Percentiles rank a stretch among this genome's conserved stretches.
Evolutionary conservation across 2,113 vertebrate species (phyloP).

Genomic region (Holacanthus passer): DNA sequence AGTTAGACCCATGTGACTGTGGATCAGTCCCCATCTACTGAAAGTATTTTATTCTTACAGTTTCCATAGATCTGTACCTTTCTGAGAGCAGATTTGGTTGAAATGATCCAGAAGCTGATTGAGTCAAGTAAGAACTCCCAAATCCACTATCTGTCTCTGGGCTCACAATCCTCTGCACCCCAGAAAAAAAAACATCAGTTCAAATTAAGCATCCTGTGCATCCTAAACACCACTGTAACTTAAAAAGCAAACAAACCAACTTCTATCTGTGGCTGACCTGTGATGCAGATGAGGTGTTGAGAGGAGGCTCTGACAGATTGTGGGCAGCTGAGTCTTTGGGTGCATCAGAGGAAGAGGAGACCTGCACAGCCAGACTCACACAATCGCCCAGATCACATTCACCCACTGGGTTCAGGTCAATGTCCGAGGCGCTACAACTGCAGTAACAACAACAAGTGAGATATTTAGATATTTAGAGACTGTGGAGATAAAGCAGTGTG

Average conservation of each 20-base stretch:
- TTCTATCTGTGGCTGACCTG: slow-evolving; percentile 63
- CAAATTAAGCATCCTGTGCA: background rate
- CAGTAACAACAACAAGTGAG: slow-evolving; percentile 15
- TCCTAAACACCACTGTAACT: background rate
- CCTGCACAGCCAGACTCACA: slow-evolving; percentile 64
- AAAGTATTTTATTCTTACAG: background rate
- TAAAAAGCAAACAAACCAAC: background rate
- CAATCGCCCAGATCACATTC: slow-evolving; percentile 60
- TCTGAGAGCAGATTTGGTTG: slow-evolving; percentile 61
- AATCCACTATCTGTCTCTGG: slow-evolving; percentile 80
- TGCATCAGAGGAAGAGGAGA: slow-evolving; percentile 56
- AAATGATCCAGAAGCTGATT: slow-evolving; percentile 58
- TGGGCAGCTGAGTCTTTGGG: slow-evolving; percentile 27
- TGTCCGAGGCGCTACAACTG: slow-evolving; percentile 24
- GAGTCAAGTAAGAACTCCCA: slow-evolving; percentile 77
- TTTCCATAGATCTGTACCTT: slow-evolving; percentile 62
- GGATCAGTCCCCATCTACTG: background rate
- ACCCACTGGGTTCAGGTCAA: slow-evolving; percentile 14
- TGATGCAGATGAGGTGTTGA: slow-evolving; percentile 53
- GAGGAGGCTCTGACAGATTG: slow-evolving; percentile 29
- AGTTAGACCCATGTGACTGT: background rate
- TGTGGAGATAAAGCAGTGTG: background rate
- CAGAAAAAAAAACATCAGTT: background rate
- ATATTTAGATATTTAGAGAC: slow-evolving; percentile 2
- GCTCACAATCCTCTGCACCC: slow-evolving; percentile 75